Base-by-base conservation (phyloP, 2,888 invertebrate genomes). In the Tubiluchus corallicola region DNA sequence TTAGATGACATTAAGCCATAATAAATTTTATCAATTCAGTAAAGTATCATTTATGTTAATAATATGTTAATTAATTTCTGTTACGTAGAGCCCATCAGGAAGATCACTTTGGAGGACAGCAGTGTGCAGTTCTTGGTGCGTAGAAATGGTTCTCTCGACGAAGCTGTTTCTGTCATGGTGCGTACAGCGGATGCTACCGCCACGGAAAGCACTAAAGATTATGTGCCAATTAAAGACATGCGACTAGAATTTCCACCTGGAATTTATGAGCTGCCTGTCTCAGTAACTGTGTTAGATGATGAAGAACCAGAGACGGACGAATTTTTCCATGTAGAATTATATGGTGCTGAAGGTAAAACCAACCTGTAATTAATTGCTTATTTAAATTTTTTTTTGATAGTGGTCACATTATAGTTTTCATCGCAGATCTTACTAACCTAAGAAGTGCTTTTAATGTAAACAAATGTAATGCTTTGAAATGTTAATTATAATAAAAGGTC, bases 131-230 rank as follows among this genome's bases (percentile, higher is more conserved):
- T 61, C 3, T 54, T 50, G 3, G 51, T 62, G 3, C 45, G 47
- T 2, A 47, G 62, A 9, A 53, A 54, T n/a, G 61, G 59, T 4
- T 49, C 49, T 3, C 45, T 53, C 4, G 45, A 50, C 20, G 21
- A 46, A 4, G 29, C 37, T 5, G 54, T 50, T 9, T 51, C 45
- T 9, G 53, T 61, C 15, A 51, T 51, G 19, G 60, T 57, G 40
- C 49, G 53, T 3, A 62, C 61, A 2, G 44, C 56, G 17, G 58
- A 60, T 49, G 57, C 56, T 9, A 52, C 55, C 17, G 62, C 62
- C 4, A 48, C 50, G 15, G 41, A 37, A 19, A 37, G 40, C 3
- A n/a, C n/a, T n/a, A 43, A 47, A 9, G 61, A 62, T 49, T 61
- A 55, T 46, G 46, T 43, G 4, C 45, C 49, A 3, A 48, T 58